Evolutionary conservation across 2,888 invertebrate species (phyloP), one percentile per base, ranked within the genome.

Genomic region (Cybosia mesomella): DNA sequence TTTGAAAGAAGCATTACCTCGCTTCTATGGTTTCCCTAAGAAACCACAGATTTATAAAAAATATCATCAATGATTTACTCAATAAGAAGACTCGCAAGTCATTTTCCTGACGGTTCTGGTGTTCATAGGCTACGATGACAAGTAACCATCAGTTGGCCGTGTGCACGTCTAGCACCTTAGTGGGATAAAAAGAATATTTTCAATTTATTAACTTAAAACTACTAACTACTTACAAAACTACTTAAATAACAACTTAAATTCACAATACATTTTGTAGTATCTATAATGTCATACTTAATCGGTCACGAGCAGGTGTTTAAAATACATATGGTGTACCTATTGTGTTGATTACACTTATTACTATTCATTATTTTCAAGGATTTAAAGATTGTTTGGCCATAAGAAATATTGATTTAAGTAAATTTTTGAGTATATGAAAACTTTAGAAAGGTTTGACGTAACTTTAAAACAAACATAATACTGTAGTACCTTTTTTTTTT

Each of bases 301-400:
- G 39, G 24, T 60, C 60, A 43, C 43, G 60, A 43, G 8, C 60
- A 60, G 24, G 43, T 60, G 43, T 39, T 60, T 9, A 39, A 60
- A 60, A 60, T 11, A 49, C n/a, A 49, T 8, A 49, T n/a, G 49
- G 49, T n/a, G 3, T 43, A 43, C 43, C 43, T 43, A 43, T 18
- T 43, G 43, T 43, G 18, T 18, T 18, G 18, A 1, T 18, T 34
- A 53, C 2, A 11, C n/a, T 34, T 8, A 32, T 21, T 58, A 34
- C 34, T 8, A 34, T 64, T 62, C 8, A 15, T 49, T 49, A 13
- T 43, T 24, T 24, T 5, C 18, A 55, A 28, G 28, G 28, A 24
- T 10, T 57, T 10, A 32, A 43, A 24, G 24, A 32, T 22, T 58
- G 21, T 24, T 39, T 21, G 1, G 2, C 22, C 9, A n/a, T 9